These are phyloP conservation scores for Coremacera marginata DNA, from an alignment of 2,888 invertebrate genomes.

Conservation along the genomic window DNA sequence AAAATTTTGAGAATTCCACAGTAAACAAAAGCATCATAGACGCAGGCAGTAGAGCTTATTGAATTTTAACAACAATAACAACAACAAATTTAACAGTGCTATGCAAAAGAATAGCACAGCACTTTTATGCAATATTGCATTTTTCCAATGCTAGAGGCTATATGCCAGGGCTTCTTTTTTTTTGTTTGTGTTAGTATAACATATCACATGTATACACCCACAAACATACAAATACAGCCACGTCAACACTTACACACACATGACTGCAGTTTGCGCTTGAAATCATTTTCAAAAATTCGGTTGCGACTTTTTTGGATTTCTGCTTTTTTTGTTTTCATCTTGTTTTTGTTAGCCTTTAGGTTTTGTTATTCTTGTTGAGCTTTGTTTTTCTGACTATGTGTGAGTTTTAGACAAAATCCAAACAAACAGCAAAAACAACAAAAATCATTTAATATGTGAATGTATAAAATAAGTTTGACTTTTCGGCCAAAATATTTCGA, in stretches of 20 bases:
- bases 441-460: slow-evolving; percentile 45
- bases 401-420: slow-evolving; percentile 15
- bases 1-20: neutral
- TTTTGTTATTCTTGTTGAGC: slow-evolving; percentile 6
- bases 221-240: slow-evolving; percentile 42
- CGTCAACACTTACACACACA: slow-evolving; percentile 39
- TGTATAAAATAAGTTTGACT: slow-evolving; percentile 48
- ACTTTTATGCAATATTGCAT: slow-evolving; percentile 32
- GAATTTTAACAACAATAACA: slow-evolving; percentile 26
- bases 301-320: neutral
- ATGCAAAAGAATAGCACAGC: neutral
- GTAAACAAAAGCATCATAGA: neutral
- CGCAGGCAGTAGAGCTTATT: slow-evolving; percentile 20
- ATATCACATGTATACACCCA: slow-evolving; percentile 33
- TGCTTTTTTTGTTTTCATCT: slow-evolving; percentile 32
- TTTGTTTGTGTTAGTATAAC: neutral
- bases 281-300: slow-evolving; percentile 53
- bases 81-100: neutral
- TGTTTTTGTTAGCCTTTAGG: slow-evolving; percentile 27
- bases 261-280: slow-evolving; percentile 46
- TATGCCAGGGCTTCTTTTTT: neutral
- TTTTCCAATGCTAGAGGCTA: slow-evolving; percentile 21
- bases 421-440: slow-evolving; percentile 15
- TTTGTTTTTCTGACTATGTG: slow-evolving; percentile 11
- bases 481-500: slow-evolving; percentile 27